Conservation (phyloP, 2,113 vertebrate species). For the Pseudorhombus dupliciocellatus region DNA sequence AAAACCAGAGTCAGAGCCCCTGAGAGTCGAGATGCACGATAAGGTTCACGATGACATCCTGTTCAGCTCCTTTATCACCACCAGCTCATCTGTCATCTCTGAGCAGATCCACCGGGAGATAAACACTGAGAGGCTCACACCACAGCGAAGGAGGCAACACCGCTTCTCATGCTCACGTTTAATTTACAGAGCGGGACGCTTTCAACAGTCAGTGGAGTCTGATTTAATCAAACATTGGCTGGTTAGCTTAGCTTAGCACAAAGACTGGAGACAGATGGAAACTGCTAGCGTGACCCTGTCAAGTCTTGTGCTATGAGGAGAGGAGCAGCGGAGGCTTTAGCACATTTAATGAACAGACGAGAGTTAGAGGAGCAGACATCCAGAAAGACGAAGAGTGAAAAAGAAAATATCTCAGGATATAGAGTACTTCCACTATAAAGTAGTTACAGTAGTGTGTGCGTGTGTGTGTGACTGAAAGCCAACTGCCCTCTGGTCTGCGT, state of each 20-base stretch:
- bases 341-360: no score
- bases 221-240: background rate
- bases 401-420: no score
- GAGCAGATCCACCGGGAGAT: fast-evolving
- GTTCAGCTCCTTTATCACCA: background rate
- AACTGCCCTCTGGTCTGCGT: background rate
- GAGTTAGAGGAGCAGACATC: no score
- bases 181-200: background rate
- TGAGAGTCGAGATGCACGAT: background rate
- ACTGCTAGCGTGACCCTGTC: background rate
- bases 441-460: no score
- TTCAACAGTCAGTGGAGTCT: background rate
- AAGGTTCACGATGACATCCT: background rate
- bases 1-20: no score
- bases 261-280: background rate
- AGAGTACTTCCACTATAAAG: background rate
- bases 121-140: no score
- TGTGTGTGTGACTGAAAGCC: background rate
- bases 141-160: background rate
- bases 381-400: no score
- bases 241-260: background rate
- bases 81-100: no score
- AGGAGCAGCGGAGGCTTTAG: no score
- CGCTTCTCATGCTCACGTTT: background rate
- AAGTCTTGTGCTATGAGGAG: no score